A percentile compares a stretch with the other conserved stretches of the same genome.
Conservation (phyloP, 2,888 invertebrate species). For the Perizoma affinitatum region DNA sequence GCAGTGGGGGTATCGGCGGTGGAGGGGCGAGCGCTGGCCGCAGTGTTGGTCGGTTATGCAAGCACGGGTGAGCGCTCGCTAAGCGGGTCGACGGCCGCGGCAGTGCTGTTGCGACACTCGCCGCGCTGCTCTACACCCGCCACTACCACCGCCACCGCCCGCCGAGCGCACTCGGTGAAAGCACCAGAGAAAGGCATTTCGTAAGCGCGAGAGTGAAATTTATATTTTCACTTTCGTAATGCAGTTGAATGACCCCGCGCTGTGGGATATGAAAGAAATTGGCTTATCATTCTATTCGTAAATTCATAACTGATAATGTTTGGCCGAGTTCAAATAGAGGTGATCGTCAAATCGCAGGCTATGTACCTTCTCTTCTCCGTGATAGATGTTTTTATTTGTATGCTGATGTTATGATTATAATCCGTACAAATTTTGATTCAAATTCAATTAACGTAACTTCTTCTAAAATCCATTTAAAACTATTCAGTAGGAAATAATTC, state of each 20-base stretch:
- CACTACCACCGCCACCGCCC: constrained; percentile 10
- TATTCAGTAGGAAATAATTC: too few species aligned
- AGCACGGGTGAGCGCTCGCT: constrained; percentile 86
- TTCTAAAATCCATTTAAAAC: too few species aligned
- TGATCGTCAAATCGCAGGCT: too few species aligned
- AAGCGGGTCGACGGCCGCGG: constrained; percentile 87
- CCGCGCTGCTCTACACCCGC: constrained; percentile 42
- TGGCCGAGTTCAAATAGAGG: too few species aligned
- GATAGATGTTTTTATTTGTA: too few species aligned
- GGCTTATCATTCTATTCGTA: not conserved
- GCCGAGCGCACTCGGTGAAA: constrained; percentile 65
- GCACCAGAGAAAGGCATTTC: constrained; percentile 81
- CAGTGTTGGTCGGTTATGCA: constrained; percentile 72
- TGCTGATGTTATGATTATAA: too few species aligned
- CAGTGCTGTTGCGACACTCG: constrained; percentile 66
- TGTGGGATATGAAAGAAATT: constrained; percentile 16
- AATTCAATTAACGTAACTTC: too few species aligned
- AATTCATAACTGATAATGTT: too few species aligned
- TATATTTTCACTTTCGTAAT: constrained; percentile 81
- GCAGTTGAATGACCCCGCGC: constrained; percentile 65
- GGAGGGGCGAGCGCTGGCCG: constrained; percentile 39
- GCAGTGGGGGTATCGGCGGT: constrained; percentile 36
- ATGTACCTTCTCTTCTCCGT: too few species aligned
- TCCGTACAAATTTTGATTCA: too few species aligned
- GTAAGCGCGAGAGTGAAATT: constrained; percentile 83